phyloP scores from a whole-genome alignment of 2,888 invertebrate species.

The Drosophila parthenogenetica region DNA sequence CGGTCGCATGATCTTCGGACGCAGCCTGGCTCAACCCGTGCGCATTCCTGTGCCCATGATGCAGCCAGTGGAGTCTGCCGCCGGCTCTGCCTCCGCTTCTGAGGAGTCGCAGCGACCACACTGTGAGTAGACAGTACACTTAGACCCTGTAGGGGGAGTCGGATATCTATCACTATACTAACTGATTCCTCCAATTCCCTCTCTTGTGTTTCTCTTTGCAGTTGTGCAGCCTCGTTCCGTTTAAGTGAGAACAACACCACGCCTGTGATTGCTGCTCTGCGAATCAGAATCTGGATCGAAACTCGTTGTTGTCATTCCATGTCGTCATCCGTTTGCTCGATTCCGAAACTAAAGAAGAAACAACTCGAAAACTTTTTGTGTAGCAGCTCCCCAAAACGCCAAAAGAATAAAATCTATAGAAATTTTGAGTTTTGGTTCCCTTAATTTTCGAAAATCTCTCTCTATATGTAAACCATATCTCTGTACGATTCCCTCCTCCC shows the following conservation, averaged over 20 bases:
- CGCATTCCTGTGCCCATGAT: slow-evolving; percentile 87
- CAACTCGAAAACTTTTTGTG: slow-evolving; percentile 58
- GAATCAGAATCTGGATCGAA: slow-evolving; percentile 64
- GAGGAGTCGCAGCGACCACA: slow-evolving; percentile 88
- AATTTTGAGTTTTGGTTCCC: slow-evolving; percentile 56
- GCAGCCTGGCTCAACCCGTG: slow-evolving; percentile 85
- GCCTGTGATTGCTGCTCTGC: slow-evolving; percentile 89
- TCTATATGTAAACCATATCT: slow-evolving; percentile 30
- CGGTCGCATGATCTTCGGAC: slow-evolving; percentile 84
- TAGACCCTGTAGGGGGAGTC: too few species aligned
- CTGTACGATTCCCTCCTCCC: slow-evolving; percentile 6
- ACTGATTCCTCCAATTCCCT: not conserved
- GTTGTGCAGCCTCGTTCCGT: slow-evolving; percentile 93
- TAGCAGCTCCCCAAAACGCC: slow-evolving; percentile 70
- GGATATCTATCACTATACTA: too few species aligned
- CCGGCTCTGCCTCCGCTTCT: slow-evolving; percentile 80
- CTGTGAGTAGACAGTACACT: slow-evolving; percentile 87
- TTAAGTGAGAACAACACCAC: slow-evolving; percentile 87
- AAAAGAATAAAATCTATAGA: slow-evolving; percentile 54
- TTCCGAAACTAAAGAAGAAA: slow-evolving; percentile 43
- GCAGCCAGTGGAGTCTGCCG: slow-evolving; percentile 85
- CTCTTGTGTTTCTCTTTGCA: slow-evolving; percentile 84
- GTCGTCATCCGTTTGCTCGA: slow-evolving; percentile 54
- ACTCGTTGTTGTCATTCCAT: slow-evolving; percentile 27
- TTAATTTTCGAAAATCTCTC: slow-evolving; percentile 9